Conservation (phyloP, 2,888 invertebrate species). For the Notodonta dromedarius region DNA sequence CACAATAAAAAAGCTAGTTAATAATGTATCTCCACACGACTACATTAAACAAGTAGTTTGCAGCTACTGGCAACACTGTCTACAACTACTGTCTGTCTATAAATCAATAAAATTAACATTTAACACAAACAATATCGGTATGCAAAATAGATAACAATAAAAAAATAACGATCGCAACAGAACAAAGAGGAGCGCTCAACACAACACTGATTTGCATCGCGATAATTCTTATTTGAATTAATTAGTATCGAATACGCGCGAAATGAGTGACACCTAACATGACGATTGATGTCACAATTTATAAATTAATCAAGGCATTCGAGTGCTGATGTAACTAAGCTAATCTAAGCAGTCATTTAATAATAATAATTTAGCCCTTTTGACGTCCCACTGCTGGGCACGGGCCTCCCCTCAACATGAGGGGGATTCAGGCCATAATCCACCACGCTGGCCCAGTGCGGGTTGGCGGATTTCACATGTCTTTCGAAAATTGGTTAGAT, state of each 20-base stretch:
- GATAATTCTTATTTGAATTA: slow-evolving; percentile 21
- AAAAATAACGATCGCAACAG: slow-evolving; percentile 17
- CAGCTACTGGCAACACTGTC: neutral
- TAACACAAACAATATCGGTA: slow-evolving; percentile 1
- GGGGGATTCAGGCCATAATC: no score
- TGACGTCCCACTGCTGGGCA: no score
- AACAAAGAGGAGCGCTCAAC: slow-evolving; percentile 23
- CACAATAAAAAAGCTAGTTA: no score
- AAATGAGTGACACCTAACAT: neutral
- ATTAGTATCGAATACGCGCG: neutral
- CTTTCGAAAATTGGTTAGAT: no score
- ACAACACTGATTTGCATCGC: slow-evolving; percentile 45
- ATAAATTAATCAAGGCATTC: neutral
- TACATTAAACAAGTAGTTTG: neutral
- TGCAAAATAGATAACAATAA: slow-evolving; percentile 10
- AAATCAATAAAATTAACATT: slow-evolving; percentile 2
- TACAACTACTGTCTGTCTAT: neutral
- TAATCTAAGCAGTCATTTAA: no score
- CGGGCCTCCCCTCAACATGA: no score
- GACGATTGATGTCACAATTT: neutral
- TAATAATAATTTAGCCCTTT: no score
- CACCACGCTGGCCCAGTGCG: no score
- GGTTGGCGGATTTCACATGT: no score
- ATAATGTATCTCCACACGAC: neutral
- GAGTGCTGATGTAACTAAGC: neutral